Percentiles rank a stretch among this genome's conserved stretches.
Conservation (phyloP, 1,140 invertebrate genomes). For the Berghia stephanieae region DNA sequence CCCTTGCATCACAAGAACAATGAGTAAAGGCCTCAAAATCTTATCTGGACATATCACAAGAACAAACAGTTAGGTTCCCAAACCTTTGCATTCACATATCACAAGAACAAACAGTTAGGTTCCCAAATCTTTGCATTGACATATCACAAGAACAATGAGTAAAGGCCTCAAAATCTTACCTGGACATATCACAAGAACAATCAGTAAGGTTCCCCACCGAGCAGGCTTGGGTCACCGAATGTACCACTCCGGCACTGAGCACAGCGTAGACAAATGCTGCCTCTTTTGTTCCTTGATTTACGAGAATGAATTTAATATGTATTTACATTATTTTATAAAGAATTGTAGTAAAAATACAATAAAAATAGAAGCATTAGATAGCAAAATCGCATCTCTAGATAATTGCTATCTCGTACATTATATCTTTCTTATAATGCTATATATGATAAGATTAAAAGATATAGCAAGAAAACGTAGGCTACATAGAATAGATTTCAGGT, state of each 20-base stretch:
- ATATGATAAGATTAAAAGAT: too few species aligned
- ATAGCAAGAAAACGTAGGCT: too few species aligned
- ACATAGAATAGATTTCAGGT: too few species aligned
- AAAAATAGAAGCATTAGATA: too few species aligned
- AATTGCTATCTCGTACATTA: too few species aligned
- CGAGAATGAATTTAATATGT: too few species aligned
- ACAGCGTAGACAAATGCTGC: constrained; percentile 78
- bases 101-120: too few species aligned
- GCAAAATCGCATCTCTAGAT: too few species aligned
- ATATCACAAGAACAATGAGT: background rate
- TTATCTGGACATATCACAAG: constrained; percentile 70
- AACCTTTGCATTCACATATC: too few species aligned
- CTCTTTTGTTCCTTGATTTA: constrained; percentile 73
- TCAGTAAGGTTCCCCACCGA: constrained; percentile 75
- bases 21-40: background rate
- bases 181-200: constrained; percentile 73
- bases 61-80: constrained; percentile 77
- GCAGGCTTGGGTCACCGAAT: constrained; percentile 75
- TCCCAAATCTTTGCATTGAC: too few species aligned
- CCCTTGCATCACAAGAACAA: background rate
- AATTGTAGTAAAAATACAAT: constrained; percentile 17
- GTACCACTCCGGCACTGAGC: constrained; percentile 75
- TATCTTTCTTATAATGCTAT: too few species aligned
- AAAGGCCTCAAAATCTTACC: constrained; percentile 5
- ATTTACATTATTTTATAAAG: background rate